Conservation (phyloP, 2,797 vertebrate species). For the Hoplostethus atlanticus region DNA sequence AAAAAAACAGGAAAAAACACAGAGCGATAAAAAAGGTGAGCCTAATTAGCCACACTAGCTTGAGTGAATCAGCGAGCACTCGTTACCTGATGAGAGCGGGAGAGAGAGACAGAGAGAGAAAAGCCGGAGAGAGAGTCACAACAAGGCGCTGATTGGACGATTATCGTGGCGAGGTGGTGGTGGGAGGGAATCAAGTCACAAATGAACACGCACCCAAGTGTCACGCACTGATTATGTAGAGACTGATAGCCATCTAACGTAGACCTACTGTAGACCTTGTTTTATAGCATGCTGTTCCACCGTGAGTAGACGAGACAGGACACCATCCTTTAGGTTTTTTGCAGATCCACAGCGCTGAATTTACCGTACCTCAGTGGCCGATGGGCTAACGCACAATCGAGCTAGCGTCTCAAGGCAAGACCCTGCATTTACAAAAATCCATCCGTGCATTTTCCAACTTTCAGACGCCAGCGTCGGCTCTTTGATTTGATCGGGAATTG, state of each 20-base stretch:
- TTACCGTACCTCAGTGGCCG: slow-evolving; percentile 74
- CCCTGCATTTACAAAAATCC: slow-evolving; percentile 63
- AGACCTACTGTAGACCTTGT: slow-evolving; percentile 71
- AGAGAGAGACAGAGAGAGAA: neutral
- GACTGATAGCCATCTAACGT: slow-evolving; percentile 73
- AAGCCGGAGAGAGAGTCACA: slow-evolving; percentile 33
- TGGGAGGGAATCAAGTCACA: slow-evolving; percentile 27
- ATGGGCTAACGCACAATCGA: slow-evolving; percentile 76
- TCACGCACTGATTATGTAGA: slow-evolving; percentile 71
- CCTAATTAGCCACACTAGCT: slow-evolving; percentile 14
- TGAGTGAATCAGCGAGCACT: slow-evolving; percentile 31
- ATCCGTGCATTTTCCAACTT: slow-evolving; percentile 40
- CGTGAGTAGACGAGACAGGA: slow-evolving; percentile 68
- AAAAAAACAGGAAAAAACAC: neutral
- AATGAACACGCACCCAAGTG: slow-evolving; percentile 63
- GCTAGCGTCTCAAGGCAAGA: slow-evolving; percentile 66
- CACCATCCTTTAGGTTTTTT: slow-evolving; percentile 69
- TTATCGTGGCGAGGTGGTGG: neutral
- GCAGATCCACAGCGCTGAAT: slow-evolving; percentile 58
- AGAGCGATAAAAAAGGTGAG: slow-evolving; percentile 25
- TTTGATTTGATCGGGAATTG: slow-evolving; percentile 27
- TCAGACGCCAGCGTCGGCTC: slow-evolving; percentile 35
- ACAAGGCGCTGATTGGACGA: slow-evolving; percentile 28
- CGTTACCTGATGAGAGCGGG: slow-evolving; percentile 41
- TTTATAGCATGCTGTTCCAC: slow-evolving; percentile 77